Conservation (phyloP, 1,140 invertebrate genomes). For the Penaeus japonicus region DNA sequence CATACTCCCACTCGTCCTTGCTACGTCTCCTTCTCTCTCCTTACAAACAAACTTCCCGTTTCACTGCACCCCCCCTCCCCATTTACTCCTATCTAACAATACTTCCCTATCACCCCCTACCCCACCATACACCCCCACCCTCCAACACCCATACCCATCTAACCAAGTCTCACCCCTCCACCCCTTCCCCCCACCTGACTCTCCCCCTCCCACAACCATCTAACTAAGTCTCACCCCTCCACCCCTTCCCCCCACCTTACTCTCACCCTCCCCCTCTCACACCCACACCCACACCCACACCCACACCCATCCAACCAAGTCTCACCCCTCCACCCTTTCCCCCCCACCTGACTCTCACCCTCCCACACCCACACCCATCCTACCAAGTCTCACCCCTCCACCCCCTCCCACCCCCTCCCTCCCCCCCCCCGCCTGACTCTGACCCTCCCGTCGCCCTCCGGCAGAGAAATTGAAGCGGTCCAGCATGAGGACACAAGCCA, state of each 20-base stretch:
- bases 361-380: neutral
- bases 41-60: too few relatives aligned
- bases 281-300: neutral
- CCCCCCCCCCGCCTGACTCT: neutral
- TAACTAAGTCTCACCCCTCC: neutral
- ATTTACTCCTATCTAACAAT: too few relatives aligned
- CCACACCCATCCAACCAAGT: neutral
- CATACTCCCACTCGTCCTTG: too few relatives aligned
- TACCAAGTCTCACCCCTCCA: neutral
- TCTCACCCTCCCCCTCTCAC: neutral
- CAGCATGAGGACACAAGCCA: constrained; percentile 90
- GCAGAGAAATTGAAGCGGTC: constrained; percentile 83
- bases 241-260: neutral
- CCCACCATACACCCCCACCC: too few relatives aligned
- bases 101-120: too few relatives aligned
- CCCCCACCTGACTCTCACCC: neutral
- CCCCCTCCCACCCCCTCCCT: neutral
- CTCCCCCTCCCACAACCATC: neutral
- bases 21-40: too few relatives aligned
- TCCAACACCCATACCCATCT: too few relatives aligned
- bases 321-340: neutral
- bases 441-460: constrained; percentile 1
- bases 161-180: too few relatives aligned
- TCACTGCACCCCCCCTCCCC: too few relatives aligned
- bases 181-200: neutral